Evolutionary conservation across 2,113 vertebrate species (phyloP), one percentile per base, ranked within the genome.

Genomic region (Pelvicachromis taeniatus): DNA sequence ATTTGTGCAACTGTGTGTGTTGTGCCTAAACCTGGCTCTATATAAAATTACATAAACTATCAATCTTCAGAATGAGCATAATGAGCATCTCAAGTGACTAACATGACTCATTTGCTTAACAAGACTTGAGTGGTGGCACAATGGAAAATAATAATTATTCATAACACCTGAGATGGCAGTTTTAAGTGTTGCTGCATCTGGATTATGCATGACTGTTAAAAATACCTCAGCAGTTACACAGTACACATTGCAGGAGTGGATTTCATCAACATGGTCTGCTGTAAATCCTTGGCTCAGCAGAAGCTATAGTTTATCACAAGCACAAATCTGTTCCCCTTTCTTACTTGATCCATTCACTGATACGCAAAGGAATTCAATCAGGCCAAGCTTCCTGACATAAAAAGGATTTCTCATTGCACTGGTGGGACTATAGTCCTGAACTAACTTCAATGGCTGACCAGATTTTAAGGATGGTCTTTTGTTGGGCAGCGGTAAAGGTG

Each of bases 281-380:
- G 78, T 92, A 96, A 95, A 96, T 94, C 95, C 95, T 87, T 42
- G 91, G 93, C 94, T 95, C 94, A 95, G 91, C 85, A 88, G 87
- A 90, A 91, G 93, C 93, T 94, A 91, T 85, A 94, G 94, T 95
- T 95, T 95, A 94, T 96, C 95, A 93, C 89, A 92, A 89, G 93
- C 89, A 89, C 91, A 95, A 94, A 95, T 95, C 94, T 95, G 91
- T 88, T 92, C 85, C 87, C 90, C 87, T 93, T 91, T 95, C 94
- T 95, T 90, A 75, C 93, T 91, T 96, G 95, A 97, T 96, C 96
- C 93, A 94, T 94, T 93, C 93, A 81, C 93, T 94, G 95, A 96
- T 95, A 96, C 90, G 91, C 91, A 92, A 95, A 95, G 93, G 91
- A 96, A 96, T 96, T 96, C 93, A 96, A 96, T 96, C 95, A 95